Conservation (phyloP, 1,140 invertebrate genomes). For the Chlorops oryzae region DNA sequence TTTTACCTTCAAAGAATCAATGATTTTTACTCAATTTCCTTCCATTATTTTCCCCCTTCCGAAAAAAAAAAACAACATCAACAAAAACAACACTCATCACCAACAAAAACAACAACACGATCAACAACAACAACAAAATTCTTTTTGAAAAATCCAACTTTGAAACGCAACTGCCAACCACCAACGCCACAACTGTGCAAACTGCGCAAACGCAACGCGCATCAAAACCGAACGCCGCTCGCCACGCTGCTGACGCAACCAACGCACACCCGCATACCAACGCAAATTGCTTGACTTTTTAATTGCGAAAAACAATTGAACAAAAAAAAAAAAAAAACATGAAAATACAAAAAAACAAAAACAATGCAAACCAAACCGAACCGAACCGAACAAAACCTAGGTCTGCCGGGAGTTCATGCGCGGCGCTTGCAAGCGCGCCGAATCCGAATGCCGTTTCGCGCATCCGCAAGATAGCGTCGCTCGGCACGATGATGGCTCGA, state of each 20-base stretch:
- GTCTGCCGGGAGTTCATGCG: slow-evolving; percentile 98
- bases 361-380: slow-evolving; percentile 15
- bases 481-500: slow-evolving; percentile 89
- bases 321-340: slow-evolving; percentile 16
- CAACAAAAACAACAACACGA: slow-evolving; percentile 28
- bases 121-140: slow-evolving; percentile 18
- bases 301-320: not conserved
- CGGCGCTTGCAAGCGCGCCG: slow-evolving; percentile 91
- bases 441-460: slow-evolving; percentile 95
- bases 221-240: not conserved
- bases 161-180: slow-evolving; percentile 20
- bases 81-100: slow-evolving; percentile 8
- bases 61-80: slow-evolving; percentile 12
- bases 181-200: slow-evolving; percentile 20
- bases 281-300: slow-evolving; percentile 1
- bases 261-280: no score
- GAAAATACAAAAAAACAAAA: slow-evolving; percentile 25
- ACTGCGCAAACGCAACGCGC: not conserved
- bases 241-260: not conserved
- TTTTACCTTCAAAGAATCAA: no score
- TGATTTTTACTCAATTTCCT: slow-evolving; percentile 43
- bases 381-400: slow-evolving; percentile 52
- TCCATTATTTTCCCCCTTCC: slow-evolving; percentile 42
- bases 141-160: not conserved
- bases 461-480: slow-evolving; percentile 91